A percentile compares a stretch with the other conserved stretches of the same genome.
These are phyloP conservation scores for Bellardia bayeri DNA, from an alignment of 2,888 invertebrate species.

Conservation along the genomic window DNA sequence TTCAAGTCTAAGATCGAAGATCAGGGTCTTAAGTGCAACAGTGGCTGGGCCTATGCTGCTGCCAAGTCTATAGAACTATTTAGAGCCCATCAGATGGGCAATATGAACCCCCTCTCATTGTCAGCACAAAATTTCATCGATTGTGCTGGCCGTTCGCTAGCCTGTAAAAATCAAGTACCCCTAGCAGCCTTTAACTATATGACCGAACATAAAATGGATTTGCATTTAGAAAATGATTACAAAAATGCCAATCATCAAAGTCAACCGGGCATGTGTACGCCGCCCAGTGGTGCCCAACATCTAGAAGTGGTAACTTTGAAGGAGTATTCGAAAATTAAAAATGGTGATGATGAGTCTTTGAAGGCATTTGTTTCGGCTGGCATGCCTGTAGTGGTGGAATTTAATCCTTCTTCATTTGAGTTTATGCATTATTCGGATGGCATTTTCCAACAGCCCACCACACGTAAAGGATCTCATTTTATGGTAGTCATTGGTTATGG, in stretches of 20 bases:
- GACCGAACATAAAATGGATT: conserved; percentile 87
- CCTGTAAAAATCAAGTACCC: conserved; percentile 89
- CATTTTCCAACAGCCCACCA: conserved; percentile 77
- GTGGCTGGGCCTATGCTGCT: conserved; percentile 78
- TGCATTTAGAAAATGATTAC: conserved; percentile 92
- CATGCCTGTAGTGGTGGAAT: conserved; percentile 80
- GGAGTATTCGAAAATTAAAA: conserved; percentile 74
- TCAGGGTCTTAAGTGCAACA: conserved; percentile 75
- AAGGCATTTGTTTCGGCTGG: conserved; percentile 75
- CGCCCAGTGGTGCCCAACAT: not conserved
- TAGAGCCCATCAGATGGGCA: conserved; percentile 46
- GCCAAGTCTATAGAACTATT: conserved; percentile 75
- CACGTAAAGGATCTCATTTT: conserved; percentile 77
- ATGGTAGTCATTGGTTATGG: conserved; percentile 81
- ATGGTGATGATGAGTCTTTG: conserved; percentile 76
- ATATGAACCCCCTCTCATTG: conserved; percentile 82
- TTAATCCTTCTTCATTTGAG: conserved; percentile 80
- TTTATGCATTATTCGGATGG: conserved; percentile 82
- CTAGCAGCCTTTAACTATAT: conserved; percentile 93
- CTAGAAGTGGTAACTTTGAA: conserved; percentile 68
- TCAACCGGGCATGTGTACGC: conserved; percentile 77
- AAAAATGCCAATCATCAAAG: conserved; percentile 85
- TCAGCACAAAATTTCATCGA: conserved; percentile 96
- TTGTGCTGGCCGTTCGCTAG: conserved; percentile 85
- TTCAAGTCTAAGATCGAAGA: conserved; percentile 64